Evolutionary conservation across 2,888 invertebrate species (phyloP), one percentile per base, ranked within the genome.

Genomic region (Sicus ferrugineus): DNA sequence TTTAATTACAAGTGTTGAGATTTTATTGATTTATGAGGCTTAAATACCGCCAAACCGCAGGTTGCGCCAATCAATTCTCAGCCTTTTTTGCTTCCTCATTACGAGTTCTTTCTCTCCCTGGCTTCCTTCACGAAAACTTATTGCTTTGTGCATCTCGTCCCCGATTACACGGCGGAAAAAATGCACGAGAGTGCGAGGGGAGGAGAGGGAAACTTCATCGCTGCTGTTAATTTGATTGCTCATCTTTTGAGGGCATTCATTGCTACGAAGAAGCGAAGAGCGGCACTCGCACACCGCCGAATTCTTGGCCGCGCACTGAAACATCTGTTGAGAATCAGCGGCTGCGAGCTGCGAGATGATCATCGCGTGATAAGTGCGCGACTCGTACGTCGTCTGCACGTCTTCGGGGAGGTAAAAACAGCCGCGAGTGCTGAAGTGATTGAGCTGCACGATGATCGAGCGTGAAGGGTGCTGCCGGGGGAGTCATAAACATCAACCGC

Each of bases 321-420:
- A 66, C 66, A 66, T 66, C 66, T 66, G 66, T 54, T 66, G 50
- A 64, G 30, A 64, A 64, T 64, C 50, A 48, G 63, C 30, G 31
- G 31, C 21, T 64, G 31, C 14, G 11, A 48, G n/a, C n/a, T n/a
- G n/a, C n/a, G 63, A 23, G 7, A 21, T 11, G 50, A 34, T 50
- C 63, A 28, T 46, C 46, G 48, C 56, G n/a, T 14, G 28, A 31
- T 58, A 19, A 4, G 14, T 30, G 30, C n/a, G 38, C 38, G 38
- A 9, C 38, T 38, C 38, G 42, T n/a, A 42, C n/a, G n/a, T n/a
- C n/a, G n/a, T n/a, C n/a, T n/a, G n/a, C n/a, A n/a, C n/a, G n/a
- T n/a, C n/a, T n/a, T 42, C 42, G 9, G 3, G 5, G 56, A 14
- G 56, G 28, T 11, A 30, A 30, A 56, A 26, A 11, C n/a, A 56